These are phyloP conservation scores for Synchiropus splendidus DNA, from an alignment of 2,113 vertebrate genomes.

Conservation along the genomic window DNA sequence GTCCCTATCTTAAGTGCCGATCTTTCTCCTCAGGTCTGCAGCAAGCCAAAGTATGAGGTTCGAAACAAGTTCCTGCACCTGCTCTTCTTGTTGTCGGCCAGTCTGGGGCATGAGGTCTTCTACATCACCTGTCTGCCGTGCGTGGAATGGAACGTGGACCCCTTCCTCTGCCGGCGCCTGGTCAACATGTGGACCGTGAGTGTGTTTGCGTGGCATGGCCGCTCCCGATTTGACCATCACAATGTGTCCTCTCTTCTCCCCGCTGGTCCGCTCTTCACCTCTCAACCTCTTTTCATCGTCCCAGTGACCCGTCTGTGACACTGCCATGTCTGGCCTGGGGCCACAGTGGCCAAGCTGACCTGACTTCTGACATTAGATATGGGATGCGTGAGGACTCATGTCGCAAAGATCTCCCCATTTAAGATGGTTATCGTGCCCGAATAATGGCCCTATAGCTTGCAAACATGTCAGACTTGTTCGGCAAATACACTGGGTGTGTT, in stretches of 20 bases:
- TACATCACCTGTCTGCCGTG: slow-evolving; percentile 91
- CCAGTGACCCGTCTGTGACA: slow-evolving; percentile 53
- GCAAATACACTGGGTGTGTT: slow-evolving; percentile 30
- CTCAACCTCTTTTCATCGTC: slow-evolving; percentile 53
- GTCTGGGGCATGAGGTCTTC: slow-evolving; percentile 85
- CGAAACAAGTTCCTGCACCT: slow-evolving; percentile 82
- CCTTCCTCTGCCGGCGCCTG: slow-evolving; percentile 81
- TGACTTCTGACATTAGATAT: slow-evolving; percentile 28
- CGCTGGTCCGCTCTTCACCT: slow-evolving; percentile 35
- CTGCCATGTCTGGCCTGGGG: slow-evolving; percentile 33
- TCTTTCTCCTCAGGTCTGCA: slow-evolving; percentile 37
- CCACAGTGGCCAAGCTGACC: slow-evolving; percentile 24
- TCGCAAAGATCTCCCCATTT: slow-evolving; percentile 6
- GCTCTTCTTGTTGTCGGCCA: slow-evolving; percentile 81
- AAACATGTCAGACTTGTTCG: slow-evolving; percentile 4
- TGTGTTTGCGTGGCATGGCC: too few species aligned
- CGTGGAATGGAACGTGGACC: slow-evolving; percentile 86
- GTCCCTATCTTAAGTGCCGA: not conserved
- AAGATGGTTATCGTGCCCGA: slow-evolving; percentile 19
- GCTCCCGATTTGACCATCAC: slow-evolving; percentile 20
- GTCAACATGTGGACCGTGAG: slow-evolving; percentile 78
- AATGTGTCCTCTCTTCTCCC: slow-evolving; percentile 38
- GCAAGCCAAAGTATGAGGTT: slow-evolving; percentile 69
- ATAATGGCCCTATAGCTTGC: not conserved
- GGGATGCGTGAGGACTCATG: slow-evolving; percentile 29